Evolutionary conservation across 1,140 invertebrate genomes (phyloP), one percentile per base, ranked within the genome.

Genomic region (Drosophila virilis): DNA sequence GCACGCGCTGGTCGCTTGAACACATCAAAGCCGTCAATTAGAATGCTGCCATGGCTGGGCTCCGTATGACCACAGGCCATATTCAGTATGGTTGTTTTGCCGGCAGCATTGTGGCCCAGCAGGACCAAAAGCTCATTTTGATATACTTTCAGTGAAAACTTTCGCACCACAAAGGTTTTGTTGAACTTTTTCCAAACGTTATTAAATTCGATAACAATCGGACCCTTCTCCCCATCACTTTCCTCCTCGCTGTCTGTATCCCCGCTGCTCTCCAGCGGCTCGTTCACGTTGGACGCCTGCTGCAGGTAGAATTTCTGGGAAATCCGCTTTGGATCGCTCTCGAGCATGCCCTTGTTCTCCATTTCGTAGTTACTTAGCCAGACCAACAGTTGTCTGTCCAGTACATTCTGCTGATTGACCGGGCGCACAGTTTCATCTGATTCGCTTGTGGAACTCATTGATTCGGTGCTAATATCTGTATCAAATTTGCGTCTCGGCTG

Each of bases 51-150:
- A 4, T 8, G 6, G 2, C 50, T 51, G 0, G 83, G 65, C 8
- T 6, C 0, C 8, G 6, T 13, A 0, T 13, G 0, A 1, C 83
- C 83, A 13, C 52, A 58, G 0, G 61, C 2, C 75, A 86, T 78
- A 10, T 66, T 58, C 1, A 86, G 28, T 0, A 86, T 32, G 0
- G 83, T 67, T 1, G 58, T 55, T 22, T 86, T 86, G 1, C 83
- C 83, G 0, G 78, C 70, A 0, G 72, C 37, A 50, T 86, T 86
- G 9, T 71, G 65, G 0, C 83, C 83, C 5, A 88, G 46, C 0
- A 86, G 40, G 0, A 66, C 83, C 0, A 88, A 35, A 5, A 81
- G 15, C 12, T 86, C 83, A 9, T 77, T 74, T 4, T 55, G 5
- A 15, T 71, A 64, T 2, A 86, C 72, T 6, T 42, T 58, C 0